phyloP scores from a whole-genome alignment of 1,140 invertebrate species.

The Carposina sasakii region DNA sequence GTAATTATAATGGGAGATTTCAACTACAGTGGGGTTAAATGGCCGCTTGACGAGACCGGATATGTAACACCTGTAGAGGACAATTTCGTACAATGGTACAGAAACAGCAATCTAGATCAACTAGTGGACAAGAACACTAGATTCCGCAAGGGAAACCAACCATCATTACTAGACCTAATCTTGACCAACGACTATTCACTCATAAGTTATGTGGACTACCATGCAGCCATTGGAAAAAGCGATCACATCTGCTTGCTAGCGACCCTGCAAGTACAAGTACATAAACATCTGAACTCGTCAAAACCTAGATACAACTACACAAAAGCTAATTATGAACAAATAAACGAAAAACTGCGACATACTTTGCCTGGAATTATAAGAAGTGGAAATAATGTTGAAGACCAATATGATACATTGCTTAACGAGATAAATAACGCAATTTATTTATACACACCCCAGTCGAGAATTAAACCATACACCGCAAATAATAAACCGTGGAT shows the following conservation, averaged over 20 bases:
- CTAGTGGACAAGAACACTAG: not conserved
- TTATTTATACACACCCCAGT: no score
- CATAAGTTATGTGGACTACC: not conserved
- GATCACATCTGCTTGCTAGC: slow-evolving; percentile 4
- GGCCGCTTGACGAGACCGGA: not conserved
- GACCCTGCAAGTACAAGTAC: not conserved
- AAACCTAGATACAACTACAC: not conserved
- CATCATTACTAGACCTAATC: slow-evolving; percentile 3
- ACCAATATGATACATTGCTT: no score
- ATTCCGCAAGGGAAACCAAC: not conserved
- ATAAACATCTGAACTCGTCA: not conserved
- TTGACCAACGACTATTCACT: slow-evolving; percentile 1
- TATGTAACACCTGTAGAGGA: not conserved
- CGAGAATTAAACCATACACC: no score
- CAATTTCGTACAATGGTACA: slow-evolving; percentile 5
- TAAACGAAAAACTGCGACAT: no score
- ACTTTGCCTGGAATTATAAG: no score
- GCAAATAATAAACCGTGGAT: no score
- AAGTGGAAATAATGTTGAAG: no score
- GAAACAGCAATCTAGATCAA: not conserved
- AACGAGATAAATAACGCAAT: no score
- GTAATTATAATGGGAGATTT: not conserved
- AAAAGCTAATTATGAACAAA: not conserved
- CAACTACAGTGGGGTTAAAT: slow-evolving; percentile 1
- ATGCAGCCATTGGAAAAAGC: slow-evolving; percentile 5